These are phyloP conservation scores for Brienomyrus longianalis DNA, from an alignment of 2,113 vertebrate species.

Conservation along the genomic window DNA sequence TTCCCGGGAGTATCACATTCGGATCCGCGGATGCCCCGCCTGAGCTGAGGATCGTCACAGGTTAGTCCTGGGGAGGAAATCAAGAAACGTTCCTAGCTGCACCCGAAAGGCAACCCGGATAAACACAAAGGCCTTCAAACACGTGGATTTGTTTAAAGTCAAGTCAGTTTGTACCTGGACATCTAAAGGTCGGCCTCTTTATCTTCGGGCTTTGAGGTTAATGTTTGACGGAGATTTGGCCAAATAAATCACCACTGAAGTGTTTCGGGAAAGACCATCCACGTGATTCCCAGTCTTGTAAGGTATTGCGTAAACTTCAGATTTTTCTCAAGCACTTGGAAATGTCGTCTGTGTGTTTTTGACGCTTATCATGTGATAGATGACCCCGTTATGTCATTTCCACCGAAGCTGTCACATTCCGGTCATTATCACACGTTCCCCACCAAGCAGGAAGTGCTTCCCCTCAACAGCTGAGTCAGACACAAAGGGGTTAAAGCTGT, in stretches of 20 bases:
- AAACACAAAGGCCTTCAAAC: neutral
- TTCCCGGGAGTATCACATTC: neutral
- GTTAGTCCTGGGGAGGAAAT: neutral
- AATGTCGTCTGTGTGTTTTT: neutral
- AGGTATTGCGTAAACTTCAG: neutral
- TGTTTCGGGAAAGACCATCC: neutral
- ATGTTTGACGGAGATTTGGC: conserved; percentile 10
- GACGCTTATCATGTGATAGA: neutral
- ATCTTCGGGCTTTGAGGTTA: conserved; percentile 18
- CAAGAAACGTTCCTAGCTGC: neutral
- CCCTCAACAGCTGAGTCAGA: neutral
- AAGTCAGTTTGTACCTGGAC: neutral
- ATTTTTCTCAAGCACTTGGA: neutral
- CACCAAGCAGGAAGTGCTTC: neutral
- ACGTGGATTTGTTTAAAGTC: neutral
- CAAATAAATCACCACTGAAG: conserved; percentile 14
- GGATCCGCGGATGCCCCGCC: neutral
- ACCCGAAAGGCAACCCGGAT: neutral
- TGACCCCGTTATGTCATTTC: neutral
- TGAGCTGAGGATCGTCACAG: neutral
- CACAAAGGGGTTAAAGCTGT: neutral
- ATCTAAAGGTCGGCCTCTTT: conserved; percentile 11
- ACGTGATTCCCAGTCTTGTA: neutral
- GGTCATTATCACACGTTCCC: neutral
- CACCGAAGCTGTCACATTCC: neutral